Conservation (phyloP, 2,888 invertebrate genomes). For the Nomada goodeniana region DNA sequence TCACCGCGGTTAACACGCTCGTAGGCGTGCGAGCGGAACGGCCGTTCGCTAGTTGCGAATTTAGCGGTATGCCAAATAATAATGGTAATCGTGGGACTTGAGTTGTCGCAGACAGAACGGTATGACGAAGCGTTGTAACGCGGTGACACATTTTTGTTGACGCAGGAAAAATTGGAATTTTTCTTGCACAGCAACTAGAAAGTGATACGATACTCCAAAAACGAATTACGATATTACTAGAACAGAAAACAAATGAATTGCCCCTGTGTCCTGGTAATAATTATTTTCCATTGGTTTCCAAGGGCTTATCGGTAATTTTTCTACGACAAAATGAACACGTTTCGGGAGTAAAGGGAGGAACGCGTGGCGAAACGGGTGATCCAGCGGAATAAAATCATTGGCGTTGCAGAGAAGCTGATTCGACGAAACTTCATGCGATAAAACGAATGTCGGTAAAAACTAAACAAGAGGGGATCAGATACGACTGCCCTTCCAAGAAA, state of each 20-base stretch:
- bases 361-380: not conserved
- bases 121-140: no score
- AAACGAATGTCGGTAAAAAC: constrained; percentile 61
- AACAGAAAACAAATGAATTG: no score
- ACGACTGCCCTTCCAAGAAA: constrained; percentile 54
- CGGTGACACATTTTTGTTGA: not conserved
- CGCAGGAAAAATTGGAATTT: no score
- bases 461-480: constrained; percentile 45
- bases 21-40: constrained; percentile 33
- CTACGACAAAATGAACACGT: not conserved
- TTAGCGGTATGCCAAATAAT: constrained; percentile 45
- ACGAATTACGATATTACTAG: no score
- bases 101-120: not conserved
- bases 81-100: constrained; percentile 23
- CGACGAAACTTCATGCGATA: constrained; percentile 61
- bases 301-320: not conserved
- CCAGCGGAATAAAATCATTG: not conserved
- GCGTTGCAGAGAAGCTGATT: constrained; percentile 37
- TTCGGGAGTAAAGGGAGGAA: not conserved
- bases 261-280: no score
- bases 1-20: constrained; percentile 56
- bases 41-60: constrained; percentile 40
- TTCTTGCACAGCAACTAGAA: no score
- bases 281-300: not conserved
- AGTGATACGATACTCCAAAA: no score